Base-by-base conservation (phyloP, 2,113 vertebrate species). In the Gambusia holbrooki region DNA sequence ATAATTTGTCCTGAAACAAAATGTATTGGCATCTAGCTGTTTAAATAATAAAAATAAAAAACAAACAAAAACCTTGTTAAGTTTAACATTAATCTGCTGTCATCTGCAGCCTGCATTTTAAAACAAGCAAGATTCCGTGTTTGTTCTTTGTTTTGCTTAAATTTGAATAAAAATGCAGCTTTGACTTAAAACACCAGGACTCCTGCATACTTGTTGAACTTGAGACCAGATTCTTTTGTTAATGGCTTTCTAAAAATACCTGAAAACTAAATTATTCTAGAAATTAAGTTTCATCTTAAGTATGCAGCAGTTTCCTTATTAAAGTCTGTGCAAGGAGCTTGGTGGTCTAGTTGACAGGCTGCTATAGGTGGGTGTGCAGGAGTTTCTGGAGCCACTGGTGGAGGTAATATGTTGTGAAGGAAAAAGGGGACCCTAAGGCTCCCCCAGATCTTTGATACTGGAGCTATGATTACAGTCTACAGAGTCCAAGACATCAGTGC, bases 391-490 rank as follows among this genome's bases (percentile, higher is more conserved):
- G 32, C 32, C 27, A n/a, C 6, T 62, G 60, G 7, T 83, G 74
- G 70, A 62, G 66, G 45, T 77, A 63, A 37, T 65, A 19, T 81
- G 66, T 42, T 58, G 45, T 19, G 65, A 58, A 58, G 25, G 69
- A 35, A 30, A 72, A 63, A 63, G 61, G 27, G 30, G 35, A 35
- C 70, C 51, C 45, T 63, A 5, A 7, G 54, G 61, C 64, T 29
- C 62, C 72, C 61, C 81, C 73, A 77, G 76, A 80, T 42, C 35
- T 76, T 69, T 93, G 85, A 94, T 82, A 60, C 73, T 85, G 72
- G 51, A 90, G 88, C 70, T 92, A 72, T 91, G 64, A 32, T 93
- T 93, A 73, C 91, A 94, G 93, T 51, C 82, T 70, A 45, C 87
- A 90, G 89, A 37, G 66, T 86, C 85, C 1, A 4, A 54, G 64